phyloP scores from a whole-genome alignment of 2,113 vertebrate species.

The Nanger granti region DNA sequence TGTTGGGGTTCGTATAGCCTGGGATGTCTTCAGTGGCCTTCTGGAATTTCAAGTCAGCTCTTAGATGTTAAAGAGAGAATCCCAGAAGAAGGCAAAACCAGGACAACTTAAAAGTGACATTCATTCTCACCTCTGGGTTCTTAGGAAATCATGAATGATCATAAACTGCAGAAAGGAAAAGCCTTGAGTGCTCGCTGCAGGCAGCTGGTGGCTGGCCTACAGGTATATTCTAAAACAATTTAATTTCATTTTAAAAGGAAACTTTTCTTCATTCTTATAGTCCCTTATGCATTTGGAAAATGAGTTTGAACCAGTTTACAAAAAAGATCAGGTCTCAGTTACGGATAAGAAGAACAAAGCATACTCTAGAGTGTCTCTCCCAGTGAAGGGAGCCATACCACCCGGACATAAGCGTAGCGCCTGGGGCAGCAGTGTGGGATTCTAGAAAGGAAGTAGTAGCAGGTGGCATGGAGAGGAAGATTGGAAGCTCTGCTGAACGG shows the following conservation, averaged over 20 bases:
- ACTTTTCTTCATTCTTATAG: background rate
- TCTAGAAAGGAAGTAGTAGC: background rate
- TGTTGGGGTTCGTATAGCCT: background rate
- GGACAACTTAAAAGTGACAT: background rate
- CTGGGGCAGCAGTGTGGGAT: background rate
- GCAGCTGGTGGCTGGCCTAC: background rate
- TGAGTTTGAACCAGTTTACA: background rate
- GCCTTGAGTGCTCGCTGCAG: background rate
- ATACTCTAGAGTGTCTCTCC: accelerated
- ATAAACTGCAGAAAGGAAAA: background rate
- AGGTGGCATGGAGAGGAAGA: background rate
- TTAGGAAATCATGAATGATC: background rate
- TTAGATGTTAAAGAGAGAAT: background rate
- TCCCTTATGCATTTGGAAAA: background rate
- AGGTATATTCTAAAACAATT: background rate
- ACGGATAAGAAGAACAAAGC: accelerated
- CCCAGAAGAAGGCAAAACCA: background rate
- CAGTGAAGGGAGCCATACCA: accelerated
- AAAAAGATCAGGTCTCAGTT: background rate
- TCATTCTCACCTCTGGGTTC: background rate
- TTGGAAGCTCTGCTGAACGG: accelerated
- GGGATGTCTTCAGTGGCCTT: background rate
- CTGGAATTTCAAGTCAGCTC: background rate
- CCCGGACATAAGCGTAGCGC: accelerated
- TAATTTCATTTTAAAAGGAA: background rate